A percentile compares a stretch with the other conserved stretches of the same genome.
Conservation (phyloP, 1,140 invertebrate genomes). For the Ruditapes philippinarum region DNA sequence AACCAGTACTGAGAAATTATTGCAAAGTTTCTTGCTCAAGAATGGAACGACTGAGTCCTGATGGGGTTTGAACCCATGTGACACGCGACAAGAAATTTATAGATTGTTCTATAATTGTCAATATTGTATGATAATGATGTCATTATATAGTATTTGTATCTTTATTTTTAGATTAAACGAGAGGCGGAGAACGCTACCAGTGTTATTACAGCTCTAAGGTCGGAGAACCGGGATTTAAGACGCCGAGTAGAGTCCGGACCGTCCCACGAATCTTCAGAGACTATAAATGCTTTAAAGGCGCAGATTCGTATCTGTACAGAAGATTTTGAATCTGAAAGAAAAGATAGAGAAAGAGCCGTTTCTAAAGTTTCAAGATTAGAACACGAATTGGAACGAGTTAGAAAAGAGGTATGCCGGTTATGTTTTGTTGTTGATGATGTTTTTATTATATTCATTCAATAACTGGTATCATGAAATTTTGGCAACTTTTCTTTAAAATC, state of each 20-base stretch:
- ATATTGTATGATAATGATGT: too few species aligned
- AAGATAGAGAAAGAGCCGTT: constrained; percentile 80
- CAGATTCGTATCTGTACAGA: constrained; percentile 85
- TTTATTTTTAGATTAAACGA: not conserved
- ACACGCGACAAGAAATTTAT: too few species aligned
- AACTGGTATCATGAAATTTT: too few species aligned
- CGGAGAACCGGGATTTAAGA: constrained; percentile 55
- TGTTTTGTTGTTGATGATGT: too few species aligned
- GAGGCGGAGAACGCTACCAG: constrained; percentile 27
- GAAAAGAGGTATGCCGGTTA: constrained; percentile 59
- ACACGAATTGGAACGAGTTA: constrained; percentile 68
- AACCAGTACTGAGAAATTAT: too few species aligned
- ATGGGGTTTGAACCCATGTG: too few species aligned
- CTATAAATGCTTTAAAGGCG: constrained; percentile 79
- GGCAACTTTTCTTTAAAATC: too few species aligned
- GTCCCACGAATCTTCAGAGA: constrained; percentile 60
- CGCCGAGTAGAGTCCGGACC: not conserved
- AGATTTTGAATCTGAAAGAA: constrained; percentile 83
- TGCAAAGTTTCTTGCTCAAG: too few species aligned
- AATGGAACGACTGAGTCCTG: too few species aligned
- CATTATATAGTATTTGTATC: too few species aligned
- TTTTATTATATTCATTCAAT: too few species aligned
- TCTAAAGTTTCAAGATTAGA: constrained; percentile 67
- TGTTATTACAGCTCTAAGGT: not conserved
- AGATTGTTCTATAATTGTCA: too few species aligned